Evolutionary conservation across 2,797 vertebrate species (phyloP).

Genomic region (Buceros bicornis): DNA sequence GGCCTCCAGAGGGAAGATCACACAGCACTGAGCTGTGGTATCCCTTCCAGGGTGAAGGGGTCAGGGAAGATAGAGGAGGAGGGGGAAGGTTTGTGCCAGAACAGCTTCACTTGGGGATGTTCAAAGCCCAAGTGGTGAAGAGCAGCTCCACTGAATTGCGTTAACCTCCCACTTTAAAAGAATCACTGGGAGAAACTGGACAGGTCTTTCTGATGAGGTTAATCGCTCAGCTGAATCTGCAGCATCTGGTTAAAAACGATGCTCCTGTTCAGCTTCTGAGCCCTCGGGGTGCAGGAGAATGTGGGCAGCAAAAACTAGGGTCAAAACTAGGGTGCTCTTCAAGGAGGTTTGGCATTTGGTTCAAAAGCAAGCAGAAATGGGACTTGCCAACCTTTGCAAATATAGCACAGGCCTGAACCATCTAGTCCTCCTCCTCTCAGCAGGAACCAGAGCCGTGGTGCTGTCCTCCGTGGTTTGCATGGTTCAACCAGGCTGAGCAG

Average conservation of each 20-base stretch:
- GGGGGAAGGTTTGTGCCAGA: slow-evolving; percentile 28
- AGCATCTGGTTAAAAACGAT: background rate
- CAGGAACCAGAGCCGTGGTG: background rate
- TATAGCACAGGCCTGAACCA: background rate
- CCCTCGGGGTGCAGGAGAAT: background rate
- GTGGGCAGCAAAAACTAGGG: accelerated
- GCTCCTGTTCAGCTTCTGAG: background rate
- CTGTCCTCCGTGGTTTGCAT: accelerated
- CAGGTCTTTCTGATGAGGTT: background rate
- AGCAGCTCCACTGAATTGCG: background rate
- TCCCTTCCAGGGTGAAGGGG: background rate
- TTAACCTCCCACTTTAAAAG: background rate
- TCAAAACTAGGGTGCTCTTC: background rate
- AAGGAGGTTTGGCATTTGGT: background rate
- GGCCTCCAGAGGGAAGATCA: slow-evolving; percentile 3
- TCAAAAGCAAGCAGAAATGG: background rate
- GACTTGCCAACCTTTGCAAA: background rate
- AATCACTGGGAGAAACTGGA: background rate
- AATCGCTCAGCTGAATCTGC: background rate
- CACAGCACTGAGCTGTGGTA: background rate
- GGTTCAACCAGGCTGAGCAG: accelerated
- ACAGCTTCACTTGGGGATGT: background rate
- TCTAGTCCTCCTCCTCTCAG: background rate
- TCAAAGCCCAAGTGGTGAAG: background rate
- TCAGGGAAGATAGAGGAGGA: slow-evolving; percentile 44